phyloP scores from a whole-genome alignment of 2,113 vertebrate species.

The Phyllostomus discolor region DNA sequence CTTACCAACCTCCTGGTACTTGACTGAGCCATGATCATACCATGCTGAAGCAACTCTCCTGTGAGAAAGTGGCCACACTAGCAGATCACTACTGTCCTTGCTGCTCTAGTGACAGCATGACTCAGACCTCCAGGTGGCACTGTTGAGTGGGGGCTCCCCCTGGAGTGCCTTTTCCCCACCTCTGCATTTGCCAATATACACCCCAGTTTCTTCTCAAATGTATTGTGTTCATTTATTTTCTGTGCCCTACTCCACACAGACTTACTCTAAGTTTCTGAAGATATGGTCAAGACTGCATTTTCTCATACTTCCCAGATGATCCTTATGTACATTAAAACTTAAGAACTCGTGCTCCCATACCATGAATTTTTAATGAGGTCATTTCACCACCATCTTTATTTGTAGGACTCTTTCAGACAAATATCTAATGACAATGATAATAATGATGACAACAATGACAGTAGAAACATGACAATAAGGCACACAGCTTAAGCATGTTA shows the following conservation, averaged over 20 bases:
- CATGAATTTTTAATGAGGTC: not conserved
- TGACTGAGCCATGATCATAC: not conserved
- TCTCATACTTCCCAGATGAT: not conserved
- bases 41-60: not conserved
- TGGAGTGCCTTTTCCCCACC: not conserved
- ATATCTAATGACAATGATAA: not conserved
- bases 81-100: not conserved
- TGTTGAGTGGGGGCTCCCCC: not conserved
- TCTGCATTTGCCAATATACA: not conserved
- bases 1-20: not conserved
- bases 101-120: not conserved
- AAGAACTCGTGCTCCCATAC: not conserved
- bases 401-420: not conserved
- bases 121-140: not conserved
- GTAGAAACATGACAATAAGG: not conserved
- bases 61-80: not conserved
- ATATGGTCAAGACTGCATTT: not conserved
- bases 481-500: not conserved
- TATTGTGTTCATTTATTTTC: not conserved
- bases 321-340: not conserved
- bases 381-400: not conserved
- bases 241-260: not conserved
- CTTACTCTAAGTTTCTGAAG: not conserved
- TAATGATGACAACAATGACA: not conserved
- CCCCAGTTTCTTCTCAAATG: not conserved